Base-by-base conservation (phyloP, 1,140 invertebrate genomes). In the Hestina assimilis region DNA sequence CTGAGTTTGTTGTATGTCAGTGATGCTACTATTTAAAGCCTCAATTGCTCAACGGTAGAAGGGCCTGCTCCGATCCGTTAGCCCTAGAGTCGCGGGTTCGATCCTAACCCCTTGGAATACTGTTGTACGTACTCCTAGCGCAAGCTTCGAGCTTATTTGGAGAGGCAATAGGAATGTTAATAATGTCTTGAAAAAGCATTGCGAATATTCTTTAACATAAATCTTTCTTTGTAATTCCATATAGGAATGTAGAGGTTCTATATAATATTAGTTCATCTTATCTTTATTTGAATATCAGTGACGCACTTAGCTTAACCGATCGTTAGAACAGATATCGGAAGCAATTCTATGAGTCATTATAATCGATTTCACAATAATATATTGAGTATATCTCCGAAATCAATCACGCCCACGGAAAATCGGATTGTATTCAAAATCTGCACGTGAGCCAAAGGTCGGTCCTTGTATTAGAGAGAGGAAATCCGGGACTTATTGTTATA, bases 361-460 rank as follows among this genome's bases (percentile, higher is more conserved):
- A 74, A 77, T 77, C 68, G 70, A 72, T 78, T 67, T 66, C 50
- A 68, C 65, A 73, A 68, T 62, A 70, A 60, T 64, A 71, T 62
- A 74, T 76, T 59, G 67, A 79, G 67, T 59, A 54, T 84, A 87
- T 87, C 81, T 84, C 71, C 56, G 72, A 81, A 83, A 87, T 86
- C 85, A 70, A 88, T 88, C 80, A 87, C 85, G 81, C 85, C 85
- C 71, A 76, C 75, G 75, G 71, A 83, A 82, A 80, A 80, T 76
- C 60, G 71, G 69, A 71, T 72, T 70, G 63, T 75, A 83, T 85
- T 79, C 72, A 74, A 60, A 77, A 81, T 83, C 81, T 79, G 79
- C 85, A 88, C 85, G 85, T 88, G 85, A 88, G 78, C 42, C 70
- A 77, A 75, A 80, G 76, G 72, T 79, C 70, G 79, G 66, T 72